A percentile compares a stretch with the other conserved stretches of the same genome.
Evolutionary conservation across 2,888 invertebrate species (phyloP).

Genomic region (Coecobrya sp.): DNA sequence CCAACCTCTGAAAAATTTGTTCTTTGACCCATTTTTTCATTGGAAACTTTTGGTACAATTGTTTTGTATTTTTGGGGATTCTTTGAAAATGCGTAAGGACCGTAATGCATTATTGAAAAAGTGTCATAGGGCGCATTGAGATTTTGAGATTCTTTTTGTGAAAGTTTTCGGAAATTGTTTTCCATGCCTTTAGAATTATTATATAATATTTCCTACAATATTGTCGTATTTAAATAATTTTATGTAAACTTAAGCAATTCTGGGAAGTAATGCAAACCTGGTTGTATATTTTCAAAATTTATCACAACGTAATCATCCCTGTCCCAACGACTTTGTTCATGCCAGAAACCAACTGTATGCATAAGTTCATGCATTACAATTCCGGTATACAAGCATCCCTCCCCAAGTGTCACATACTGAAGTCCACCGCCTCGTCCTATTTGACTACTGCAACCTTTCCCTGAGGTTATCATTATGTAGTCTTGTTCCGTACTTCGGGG

Average conservation of each 20-base stretch:
- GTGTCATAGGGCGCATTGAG: slow-evolving; percentile 87
- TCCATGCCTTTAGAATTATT: slow-evolving; percentile 86
- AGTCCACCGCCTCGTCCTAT: slow-evolving; percentile 89
- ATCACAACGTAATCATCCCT: slow-evolving; percentile 88
- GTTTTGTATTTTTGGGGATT: slow-evolving; percentile 87
- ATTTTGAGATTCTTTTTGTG: slow-evolving; percentile 87
- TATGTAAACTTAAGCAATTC: no score
- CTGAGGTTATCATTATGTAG: slow-evolving; percentile 87
- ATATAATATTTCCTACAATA: not conserved
- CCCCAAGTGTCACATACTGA: slow-evolving; percentile 88
- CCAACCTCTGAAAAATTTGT: slow-evolving; percentile 87
- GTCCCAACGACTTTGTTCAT: slow-evolving; percentile 89
- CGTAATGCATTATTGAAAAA: slow-evolving; percentile 88
- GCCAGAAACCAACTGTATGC: slow-evolving; percentile 88
- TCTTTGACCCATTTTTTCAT: slow-evolving; percentile 87
- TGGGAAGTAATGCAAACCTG: slow-evolving; percentile 82
- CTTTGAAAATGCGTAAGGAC: slow-evolving; percentile 87
- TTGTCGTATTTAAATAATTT: no score
- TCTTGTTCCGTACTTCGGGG: slow-evolving; percentile 87
- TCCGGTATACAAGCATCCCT: slow-evolving; percentile 88
- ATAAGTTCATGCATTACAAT: slow-evolving; percentile 87
- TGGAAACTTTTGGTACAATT: slow-evolving; percentile 87
- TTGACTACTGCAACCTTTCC: slow-evolving; percentile 88
- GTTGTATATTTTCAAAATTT: slow-evolving; percentile 86
- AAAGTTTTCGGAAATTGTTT: slow-evolving; percentile 87